Conservation (phyloP, 2,888 invertebrate species). For the Cantharis lateralis region DNA sequence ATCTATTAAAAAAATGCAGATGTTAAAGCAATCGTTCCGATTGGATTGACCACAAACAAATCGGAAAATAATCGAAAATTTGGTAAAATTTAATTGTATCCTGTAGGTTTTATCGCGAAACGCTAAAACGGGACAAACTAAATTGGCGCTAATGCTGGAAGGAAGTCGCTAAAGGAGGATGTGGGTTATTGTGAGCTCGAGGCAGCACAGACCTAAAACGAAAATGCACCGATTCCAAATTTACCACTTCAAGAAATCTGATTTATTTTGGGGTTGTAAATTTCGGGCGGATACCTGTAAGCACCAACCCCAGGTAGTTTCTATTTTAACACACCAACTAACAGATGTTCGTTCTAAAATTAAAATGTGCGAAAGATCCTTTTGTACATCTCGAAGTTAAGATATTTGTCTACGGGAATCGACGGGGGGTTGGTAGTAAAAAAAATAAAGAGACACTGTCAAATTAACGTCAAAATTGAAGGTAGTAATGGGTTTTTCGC, state of each 20-base stretch:
- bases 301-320: neutral
- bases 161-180: constrained; percentile 25
- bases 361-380: constrained; percentile 6
- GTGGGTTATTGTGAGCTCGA: constrained; percentile 18
- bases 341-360: constrained; percentile 11
- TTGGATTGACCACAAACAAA: neutral
- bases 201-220: neutral
- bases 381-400: neutral
- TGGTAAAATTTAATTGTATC: constrained; percentile 12
- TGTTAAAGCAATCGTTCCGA: no score
- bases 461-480: neutral
- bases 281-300: constrained; percentile 10
- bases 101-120: constrained; percentile 16
- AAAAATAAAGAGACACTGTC: neutral
- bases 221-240: neutral
- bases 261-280: constrained; percentile 1
- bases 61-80: neutral
- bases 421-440: neutral
- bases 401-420: constrained; percentile 1
- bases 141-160: constrained; percentile 23
- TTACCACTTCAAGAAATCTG: neutral
- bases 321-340: neutral
- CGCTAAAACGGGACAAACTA: constrained; percentile 21
- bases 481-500: neutral
- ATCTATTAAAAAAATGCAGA: neutral